phyloP scores from a whole-genome alignment of 2,113 vertebrate species.

The Gallinago jamesoni region DNA sequence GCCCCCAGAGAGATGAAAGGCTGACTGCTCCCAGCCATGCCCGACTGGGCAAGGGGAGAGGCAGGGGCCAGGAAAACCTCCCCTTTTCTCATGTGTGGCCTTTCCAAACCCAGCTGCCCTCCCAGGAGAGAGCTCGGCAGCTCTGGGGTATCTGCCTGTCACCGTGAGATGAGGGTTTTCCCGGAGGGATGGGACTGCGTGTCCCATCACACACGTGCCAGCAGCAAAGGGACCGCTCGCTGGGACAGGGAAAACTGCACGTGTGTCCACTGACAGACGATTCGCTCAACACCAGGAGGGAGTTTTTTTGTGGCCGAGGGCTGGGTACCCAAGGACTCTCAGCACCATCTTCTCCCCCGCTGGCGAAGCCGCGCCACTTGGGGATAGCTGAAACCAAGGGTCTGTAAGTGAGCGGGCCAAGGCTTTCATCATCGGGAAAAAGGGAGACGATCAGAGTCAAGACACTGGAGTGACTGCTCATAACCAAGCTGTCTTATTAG shows the following conservation, averaged over 20 bases:
- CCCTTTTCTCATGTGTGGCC: background rate
- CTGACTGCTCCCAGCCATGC: background rate
- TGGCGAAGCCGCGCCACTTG: accelerated
- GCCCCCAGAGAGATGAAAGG: background rate
- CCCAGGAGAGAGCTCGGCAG: background rate
- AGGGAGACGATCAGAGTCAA: background rate
- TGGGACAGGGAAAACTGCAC: background rate
- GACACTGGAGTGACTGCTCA: conserved; percentile 8
- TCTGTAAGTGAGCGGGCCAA: background rate
- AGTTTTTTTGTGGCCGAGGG: background rate
- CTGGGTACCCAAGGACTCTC: background rate
- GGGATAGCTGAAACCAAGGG: background rate
- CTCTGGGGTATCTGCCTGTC: background rate
- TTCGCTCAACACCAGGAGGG: background rate
- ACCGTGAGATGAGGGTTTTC: background rate
- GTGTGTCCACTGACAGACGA: background rate
- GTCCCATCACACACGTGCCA: background rate
- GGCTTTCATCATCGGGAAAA: background rate
- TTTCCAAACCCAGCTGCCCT: background rate
- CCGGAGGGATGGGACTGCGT: background rate
- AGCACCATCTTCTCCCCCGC: background rate
- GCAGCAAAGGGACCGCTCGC: background rate
- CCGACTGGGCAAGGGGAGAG: background rate
- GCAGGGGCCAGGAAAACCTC: background rate
- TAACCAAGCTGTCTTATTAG: conserved; percentile 21